Evolutionary conservation across 2,888 invertebrate genomes (phyloP), one percentile per base, ranked within the genome.

Genomic region (Drosophila demipolita): DNA sequence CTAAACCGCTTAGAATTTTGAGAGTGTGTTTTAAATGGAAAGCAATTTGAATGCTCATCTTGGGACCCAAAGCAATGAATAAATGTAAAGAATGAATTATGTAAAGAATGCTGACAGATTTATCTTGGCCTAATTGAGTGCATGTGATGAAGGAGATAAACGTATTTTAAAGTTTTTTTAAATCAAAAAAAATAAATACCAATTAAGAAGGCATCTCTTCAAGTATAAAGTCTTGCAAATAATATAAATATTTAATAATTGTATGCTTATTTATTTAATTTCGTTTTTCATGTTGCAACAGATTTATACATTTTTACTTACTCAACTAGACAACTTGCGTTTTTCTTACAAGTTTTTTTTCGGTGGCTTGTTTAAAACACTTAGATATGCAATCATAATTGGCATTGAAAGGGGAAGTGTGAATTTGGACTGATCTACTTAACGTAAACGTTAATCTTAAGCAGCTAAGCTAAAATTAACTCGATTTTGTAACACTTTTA

Each of bases 381-480:
- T 77, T 77, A 70, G 49, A 11, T 48, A n/a, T 3, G 8, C 15
- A 8, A 7, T 63, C 57, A n/a, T 63, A 81, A 81, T 63, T 81
- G 62, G 0, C 53, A 72, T 68, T 78, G 78, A 65, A 62, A 59
- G 20, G 5, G 20, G n/a, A 67, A 57, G 58, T 67, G 64, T 42
- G 29, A 72, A 2, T 36, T 66, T 38, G 29, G 48, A 12, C 60
- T 54, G 20, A 49, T 40, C n/a, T 49, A 11, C 35, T 50, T 40
- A n/a, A 15, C 7, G 3, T 1, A 11, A 29, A 45, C 2, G 4
- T 3, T 5, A 11, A 67, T 3, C 23, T 7, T 7, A 3, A 7
- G 12, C 45, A 45, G 45, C 17, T 38, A 8, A 17, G 17, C 1
- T 17, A 7, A 40, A 57, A 20, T 8, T 3, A 17, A 11, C 15